Conservation (phyloP, 2,797 vertebrate genomes). For the Gallinago stenura region DNA sequence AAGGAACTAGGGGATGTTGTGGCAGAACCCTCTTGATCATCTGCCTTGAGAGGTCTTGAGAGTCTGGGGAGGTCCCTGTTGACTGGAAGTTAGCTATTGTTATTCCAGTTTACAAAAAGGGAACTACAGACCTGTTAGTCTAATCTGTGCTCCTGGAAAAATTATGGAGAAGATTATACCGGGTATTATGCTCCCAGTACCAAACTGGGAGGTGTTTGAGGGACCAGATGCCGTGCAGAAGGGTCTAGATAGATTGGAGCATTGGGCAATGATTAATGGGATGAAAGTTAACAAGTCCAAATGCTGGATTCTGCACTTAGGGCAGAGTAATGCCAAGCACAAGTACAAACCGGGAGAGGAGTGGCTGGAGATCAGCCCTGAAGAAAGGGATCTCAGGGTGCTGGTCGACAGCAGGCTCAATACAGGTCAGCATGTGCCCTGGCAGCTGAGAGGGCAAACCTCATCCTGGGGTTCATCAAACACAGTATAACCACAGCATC, state of each 20-base stretch:
- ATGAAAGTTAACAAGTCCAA: background rate
- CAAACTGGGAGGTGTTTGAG: background rate
- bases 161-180: background rate
- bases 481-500: too few species aligned
- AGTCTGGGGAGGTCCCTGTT: background rate
- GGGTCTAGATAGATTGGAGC: background rate
- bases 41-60: background rate
- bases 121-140: background rate
- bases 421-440: background rate
- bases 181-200: background rate
- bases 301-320: background rate
- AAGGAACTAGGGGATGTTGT: background rate
- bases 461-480: background rate
- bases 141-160: background rate
- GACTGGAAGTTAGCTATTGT: background rate
- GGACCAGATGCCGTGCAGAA: background rate
- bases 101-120: background rate
- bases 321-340: background rate
- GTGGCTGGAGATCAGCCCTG: background rate
- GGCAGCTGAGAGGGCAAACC: background rate
- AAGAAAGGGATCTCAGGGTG: background rate
- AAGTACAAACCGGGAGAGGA: background rate
- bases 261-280: background rate
- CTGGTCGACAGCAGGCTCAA: background rate
- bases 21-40: background rate